Evolutionary conservation across 2,888 invertebrate genomes (phyloP).

Genomic region (Tinea semifulvella): DNA sequence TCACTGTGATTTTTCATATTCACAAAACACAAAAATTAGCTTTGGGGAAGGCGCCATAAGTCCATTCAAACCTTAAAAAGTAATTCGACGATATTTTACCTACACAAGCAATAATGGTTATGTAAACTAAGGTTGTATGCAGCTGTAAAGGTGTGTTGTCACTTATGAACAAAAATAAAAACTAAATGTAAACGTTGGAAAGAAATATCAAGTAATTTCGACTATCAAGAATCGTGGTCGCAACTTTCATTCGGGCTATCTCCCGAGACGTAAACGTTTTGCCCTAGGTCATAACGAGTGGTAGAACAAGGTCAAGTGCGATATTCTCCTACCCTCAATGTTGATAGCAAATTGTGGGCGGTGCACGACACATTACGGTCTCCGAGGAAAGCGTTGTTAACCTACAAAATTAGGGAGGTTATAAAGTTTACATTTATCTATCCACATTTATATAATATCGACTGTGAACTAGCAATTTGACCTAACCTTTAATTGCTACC

Average conservation of each 20-base stretch:
- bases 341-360: slow-evolving; percentile 11
- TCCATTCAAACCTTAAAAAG: too few species aligned
- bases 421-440: not conserved
- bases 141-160: too few species aligned
- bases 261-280: slow-evolving; percentile 9
- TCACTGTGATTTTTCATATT: too few species aligned
- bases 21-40: too few species aligned
- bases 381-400: not conserved
- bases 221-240: too few species aligned
- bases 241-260: slow-evolving; percentile 1
- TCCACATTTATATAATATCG: not conserved
- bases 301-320: slow-evolving; percentile 10
- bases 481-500: not conserved
- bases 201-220: too few species aligned
- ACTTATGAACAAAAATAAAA: too few species aligned
- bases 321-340: slow-evolving; percentile 9
- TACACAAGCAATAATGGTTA: too few species aligned
- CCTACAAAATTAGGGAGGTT: slow-evolving; percentile 3
- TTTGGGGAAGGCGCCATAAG: too few species aligned
- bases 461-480: not conserved
- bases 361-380: slow-evolving; percentile 1
- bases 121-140: too few species aligned
- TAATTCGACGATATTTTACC: too few species aligned
- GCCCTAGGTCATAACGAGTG: slow-evolving; percentile 13
- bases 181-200: too few species aligned